Evolutionary conservation across 2,113 vertebrate genomes (phyloP), one percentile per base, ranked within the genome.

Genomic region (Microcebus lehilahytsara): DNA sequence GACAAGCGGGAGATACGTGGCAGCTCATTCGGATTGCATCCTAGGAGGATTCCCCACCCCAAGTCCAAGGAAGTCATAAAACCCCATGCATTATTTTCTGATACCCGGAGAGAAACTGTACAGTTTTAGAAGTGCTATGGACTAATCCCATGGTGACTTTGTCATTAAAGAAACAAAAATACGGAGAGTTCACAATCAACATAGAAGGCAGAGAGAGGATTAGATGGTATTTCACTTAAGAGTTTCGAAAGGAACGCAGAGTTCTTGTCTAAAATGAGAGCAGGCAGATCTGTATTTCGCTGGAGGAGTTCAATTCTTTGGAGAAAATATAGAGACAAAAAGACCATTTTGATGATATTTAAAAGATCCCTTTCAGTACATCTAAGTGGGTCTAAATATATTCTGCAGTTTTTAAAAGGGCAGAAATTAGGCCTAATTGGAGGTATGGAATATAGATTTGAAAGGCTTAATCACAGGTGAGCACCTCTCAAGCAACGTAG

Each of bases 131-230:
- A 77, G 77, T 22, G 30, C 69, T 37, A 0, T 6, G 27, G 79
- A 60, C 37, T 20, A 79, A 72, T 62, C 46, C 40, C 37, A 3
- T 7, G 56, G 30, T 89, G 42, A 51, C 66, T 79, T 78, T 89
- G 60, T 94, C 67, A 46, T 90, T 58, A 85, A 91, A 95, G 42
- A 85, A 91, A 56, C 3, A 66, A 56, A 64, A 92, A 71, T n/a
- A 56, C 27, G 0, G 20, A 83, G 77, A 88, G n/a, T 69, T 83
- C 51, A 56, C 25, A 10, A 81, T 23, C 46, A n/a, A 83, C 80
- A 85, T n/a, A 14, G 80, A 90, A 77, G 30, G 9, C 30, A 37
- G 20, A n/a, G 51, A 80, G 12, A 64, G n/a, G 42, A 58, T 60
- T 80, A 51, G 64, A 51, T 8, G 17, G 46, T 40, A 11, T 66